These are phyloP conservation scores for Epizoanthus stellaris DNA, from an alignment of 92 coral and sea anemone genomes.

Conservation along the genomic window DNA sequence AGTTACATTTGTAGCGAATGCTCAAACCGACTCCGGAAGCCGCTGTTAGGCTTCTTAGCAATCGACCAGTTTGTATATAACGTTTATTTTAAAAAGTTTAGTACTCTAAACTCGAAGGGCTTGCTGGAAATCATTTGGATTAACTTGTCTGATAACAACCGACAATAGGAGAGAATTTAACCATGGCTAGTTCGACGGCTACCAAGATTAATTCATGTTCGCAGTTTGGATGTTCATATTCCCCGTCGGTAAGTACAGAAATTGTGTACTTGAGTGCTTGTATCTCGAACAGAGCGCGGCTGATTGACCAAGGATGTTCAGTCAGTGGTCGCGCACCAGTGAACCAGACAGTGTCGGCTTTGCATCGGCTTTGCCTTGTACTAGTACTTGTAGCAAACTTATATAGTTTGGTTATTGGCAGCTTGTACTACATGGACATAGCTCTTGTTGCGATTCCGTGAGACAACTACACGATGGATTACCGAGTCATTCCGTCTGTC, in stretches of 20 bases:
- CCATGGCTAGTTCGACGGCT: slow-evolving; percentile 87
- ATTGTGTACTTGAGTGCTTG: slow-evolving; percentile 27
- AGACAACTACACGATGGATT: slow-evolving; percentile 81
- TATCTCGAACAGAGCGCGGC: slow-evolving; percentile 5
- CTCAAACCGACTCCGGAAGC: slow-evolving; percentile 50
- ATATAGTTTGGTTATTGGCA: slow-evolving; percentile 68
- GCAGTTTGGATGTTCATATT: slow-evolving; percentile 78
- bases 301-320: not conserved
- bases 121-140: slow-evolving; percentile 41
- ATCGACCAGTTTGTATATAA: slow-evolving; percentile 28
- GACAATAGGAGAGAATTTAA: slow-evolving; percentile 29
- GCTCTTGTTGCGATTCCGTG: slow-evolving; percentile 88
- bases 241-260: slow-evolving; percentile 79
- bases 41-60: slow-evolving; percentile 26
- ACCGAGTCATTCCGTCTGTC: slow-evolving; percentile 86
- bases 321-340: slow-evolving; percentile 27
- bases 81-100: slow-evolving; percentile 29
- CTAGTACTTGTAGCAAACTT: slow-evolving; percentile 34
- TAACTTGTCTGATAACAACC: slow-evolving; percentile 26
- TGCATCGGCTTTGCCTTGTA: not conserved
- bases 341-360: slow-evolving; percentile 5
- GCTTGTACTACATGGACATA: slow-evolving; percentile 81
- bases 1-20: slow-evolving; percentile 49
- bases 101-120: slow-evolving; percentile 39
- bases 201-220: slow-evolving; percentile 79